Evolutionary conservation across 2,888 invertebrate genomes (phyloP).

Genomic region (Rotaria sp.): DNA sequence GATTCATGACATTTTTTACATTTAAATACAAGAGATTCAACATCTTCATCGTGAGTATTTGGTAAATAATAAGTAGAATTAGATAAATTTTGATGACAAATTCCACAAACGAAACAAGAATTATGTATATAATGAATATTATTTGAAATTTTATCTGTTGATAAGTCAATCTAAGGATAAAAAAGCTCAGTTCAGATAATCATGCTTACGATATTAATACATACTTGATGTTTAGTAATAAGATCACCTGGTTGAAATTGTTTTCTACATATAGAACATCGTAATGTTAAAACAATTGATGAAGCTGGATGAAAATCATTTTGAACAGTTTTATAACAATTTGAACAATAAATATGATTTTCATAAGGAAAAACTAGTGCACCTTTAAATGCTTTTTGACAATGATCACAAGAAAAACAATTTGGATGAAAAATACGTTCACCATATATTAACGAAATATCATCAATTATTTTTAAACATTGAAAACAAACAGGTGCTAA

Average conservation of each 20-base stretch:
- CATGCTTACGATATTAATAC: neutral
- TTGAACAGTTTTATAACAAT: neutral
- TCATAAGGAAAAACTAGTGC: neutral
- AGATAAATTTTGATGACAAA: neutral
- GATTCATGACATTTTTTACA: neutral
- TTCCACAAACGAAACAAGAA: slow-evolving; percentile 14
- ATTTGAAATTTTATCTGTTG: neutral
- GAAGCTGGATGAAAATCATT: neutral
- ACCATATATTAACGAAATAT: neutral
- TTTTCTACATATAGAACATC: neutral
- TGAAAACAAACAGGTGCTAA: neutral
- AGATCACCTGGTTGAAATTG: neutral
- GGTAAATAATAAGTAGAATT: neutral
- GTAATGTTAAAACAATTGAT: neutral
- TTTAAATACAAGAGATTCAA: neutral
- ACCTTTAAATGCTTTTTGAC: slow-evolving; percentile 7
- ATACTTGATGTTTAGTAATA: neutral
- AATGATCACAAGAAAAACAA: neutral
- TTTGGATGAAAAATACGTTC: neutral
- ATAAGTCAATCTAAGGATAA: neutral
- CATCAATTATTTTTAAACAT: slow-evolving; percentile 1
- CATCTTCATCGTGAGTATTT: neutral
- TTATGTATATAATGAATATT: neutral
- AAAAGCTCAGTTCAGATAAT: no score
- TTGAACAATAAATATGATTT: neutral